A percentile compares a stretch with the other conserved stretches of the same genome.
Conservation (phyloP, 2,113 vertebrate species). For the Capricornis sumatraensis region DNA sequence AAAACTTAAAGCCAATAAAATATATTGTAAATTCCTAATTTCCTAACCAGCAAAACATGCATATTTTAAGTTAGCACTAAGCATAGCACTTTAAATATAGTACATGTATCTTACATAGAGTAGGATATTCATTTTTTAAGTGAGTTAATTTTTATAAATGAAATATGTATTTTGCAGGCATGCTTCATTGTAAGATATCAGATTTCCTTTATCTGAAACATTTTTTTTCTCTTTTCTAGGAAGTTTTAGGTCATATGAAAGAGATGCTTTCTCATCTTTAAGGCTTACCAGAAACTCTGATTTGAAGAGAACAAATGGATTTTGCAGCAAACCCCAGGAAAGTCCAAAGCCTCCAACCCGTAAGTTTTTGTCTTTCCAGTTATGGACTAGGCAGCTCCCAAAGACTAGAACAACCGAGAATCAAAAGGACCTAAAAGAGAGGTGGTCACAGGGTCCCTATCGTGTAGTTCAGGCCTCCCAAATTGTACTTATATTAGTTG, state of each 20-base stretch:
- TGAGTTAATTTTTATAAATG: background rate
- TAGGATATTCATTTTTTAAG: background rate
- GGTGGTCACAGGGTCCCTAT: background rate
- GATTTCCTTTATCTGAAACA: background rate
- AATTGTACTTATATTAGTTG: background rate
- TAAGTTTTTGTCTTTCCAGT: constrained; percentile 45
- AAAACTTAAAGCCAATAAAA: background rate
- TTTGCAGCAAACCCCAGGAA: constrained; percentile 76
- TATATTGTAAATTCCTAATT: background rate
- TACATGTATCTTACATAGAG: background rate
- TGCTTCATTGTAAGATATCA: constrained; percentile 4
- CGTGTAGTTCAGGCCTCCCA: background rate
- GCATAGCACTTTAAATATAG: background rate
- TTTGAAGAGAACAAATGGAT: constrained; percentile 47
- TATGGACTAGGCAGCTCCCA: background rate
- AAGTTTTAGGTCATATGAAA: constrained; percentile 65
- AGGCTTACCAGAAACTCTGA: constrained; percentile 44
- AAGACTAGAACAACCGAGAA: background rate
- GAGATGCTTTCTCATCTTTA: constrained; percentile 45
- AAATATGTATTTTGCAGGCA: background rate
- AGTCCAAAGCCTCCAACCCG: constrained; percentile 41
- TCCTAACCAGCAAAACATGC: background rate
- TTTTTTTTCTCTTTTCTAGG: constrained; percentile 64
- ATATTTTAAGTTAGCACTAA: constrained; percentile 7
- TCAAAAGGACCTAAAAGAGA: background rate